Base-by-base conservation (phyloP, 2,888 invertebrate species). In the Habrosyne pyritoides region DNA sequence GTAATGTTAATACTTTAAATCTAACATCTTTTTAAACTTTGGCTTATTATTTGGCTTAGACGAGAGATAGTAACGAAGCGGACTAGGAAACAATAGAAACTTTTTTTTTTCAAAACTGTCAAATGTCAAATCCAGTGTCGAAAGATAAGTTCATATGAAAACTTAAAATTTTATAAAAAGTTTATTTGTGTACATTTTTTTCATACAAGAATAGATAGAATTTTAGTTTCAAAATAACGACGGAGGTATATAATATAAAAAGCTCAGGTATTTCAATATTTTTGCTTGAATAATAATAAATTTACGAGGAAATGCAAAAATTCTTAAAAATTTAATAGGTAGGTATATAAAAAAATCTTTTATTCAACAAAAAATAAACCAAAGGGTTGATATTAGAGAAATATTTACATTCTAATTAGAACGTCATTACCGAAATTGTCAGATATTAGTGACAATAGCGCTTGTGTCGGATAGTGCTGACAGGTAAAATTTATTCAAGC, bases 21-120 rank as follows among this genome's bases (percentile, higher is more conserved):
- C 60, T 67, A 70, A 72, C 74, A 50, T 75, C 75, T 81, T 79
- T 71, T 75, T 76, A 77, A 81, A 84, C 86, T 91, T 91, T 90
- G 91, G 89, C 90, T 86, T 84, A 77, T 69, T 83, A 78, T 91
- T 90, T 90, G 90, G 89, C 90, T 83, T 86, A 81, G 78, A 79
- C 71, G 72, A 81, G 76, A 77, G 74, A 79, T 73, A 68, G 73
- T 73, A 78, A 68, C 60, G 75, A 47, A 22, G 47, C 47, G 21
- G 12, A 22, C n/a, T 24, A 24, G n/a, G n/a, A 47, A 47, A 47
- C 4, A 47, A 47, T 26, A 51, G 47, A 59, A 47, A 59, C 54
- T 63, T 61, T 55, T 58, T 65, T 56, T 58, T 36, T 21, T 30
- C 48, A 63, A 55, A 53, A 53, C 56, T 52, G 61, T 79, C 75